A percentile compares a stretch with the other conserved stretches of the same genome.
phyloP scores from a whole-genome alignment of 2,113 vertebrate genomes.

The Anser cygnoides region DNA sequence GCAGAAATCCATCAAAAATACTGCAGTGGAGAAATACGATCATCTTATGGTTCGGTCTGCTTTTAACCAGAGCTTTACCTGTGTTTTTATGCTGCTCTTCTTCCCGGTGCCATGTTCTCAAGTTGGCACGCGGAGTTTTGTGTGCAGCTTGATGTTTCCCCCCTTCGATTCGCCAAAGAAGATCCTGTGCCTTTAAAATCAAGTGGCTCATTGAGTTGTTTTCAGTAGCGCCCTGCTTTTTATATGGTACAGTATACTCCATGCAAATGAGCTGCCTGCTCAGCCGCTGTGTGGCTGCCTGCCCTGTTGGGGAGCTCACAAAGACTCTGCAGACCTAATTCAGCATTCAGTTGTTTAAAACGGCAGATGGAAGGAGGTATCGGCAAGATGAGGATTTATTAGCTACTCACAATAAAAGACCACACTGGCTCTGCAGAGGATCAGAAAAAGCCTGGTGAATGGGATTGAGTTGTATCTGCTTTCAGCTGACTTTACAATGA shows the following conservation, averaged over 20 bases:
- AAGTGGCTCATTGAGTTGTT: slow-evolving; percentile 50
- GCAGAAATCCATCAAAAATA: not conserved
- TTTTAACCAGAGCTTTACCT: not conserved
- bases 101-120: not conserved
- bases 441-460: slow-evolving; percentile 60
- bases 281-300: slow-evolving; percentile 53
- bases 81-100: not conserved
- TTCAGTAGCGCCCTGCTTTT: slow-evolving; percentile 47
- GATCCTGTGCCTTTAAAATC: slow-evolving; percentile 73
- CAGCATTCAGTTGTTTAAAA: slow-evolving; percentile 67
- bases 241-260: slow-evolving; percentile 54
- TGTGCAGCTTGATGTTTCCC: not conserved
- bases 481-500: slow-evolving; percentile 64
- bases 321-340: slow-evolving; percentile 68
- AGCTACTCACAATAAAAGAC: slow-evolving; percentile 67
- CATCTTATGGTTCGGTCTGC: not conserved
- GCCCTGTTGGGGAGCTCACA: slow-evolving; percentile 69
- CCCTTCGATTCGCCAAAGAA: not conserved
- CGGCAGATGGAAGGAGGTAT: slow-evolving; percentile 75
- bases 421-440: slow-evolving; percentile 58
- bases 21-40: not conserved
- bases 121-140: not conserved
- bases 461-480: slow-evolving; percentile 67
- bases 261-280: slow-evolving; percentile 75
- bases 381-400: slow-evolving; percentile 70